A percentile compares a stretch with the other conserved stretches of the same genome.
Conservation (phyloP, 2,888 invertebrate species). For the Plebejus anna region DNA sequence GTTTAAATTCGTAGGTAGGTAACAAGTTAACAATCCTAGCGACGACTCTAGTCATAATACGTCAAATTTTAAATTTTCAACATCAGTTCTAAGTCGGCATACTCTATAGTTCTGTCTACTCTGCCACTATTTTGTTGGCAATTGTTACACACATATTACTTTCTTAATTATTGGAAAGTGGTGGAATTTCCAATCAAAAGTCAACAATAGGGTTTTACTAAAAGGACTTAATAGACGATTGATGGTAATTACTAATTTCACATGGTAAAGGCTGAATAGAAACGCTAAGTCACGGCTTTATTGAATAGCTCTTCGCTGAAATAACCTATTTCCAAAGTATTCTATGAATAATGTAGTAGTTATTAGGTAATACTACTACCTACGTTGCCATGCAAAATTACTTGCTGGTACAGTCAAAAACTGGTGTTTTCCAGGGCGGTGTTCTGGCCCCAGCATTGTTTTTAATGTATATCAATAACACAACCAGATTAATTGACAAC, state of each 20-base stretch:
- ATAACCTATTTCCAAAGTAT: constrained; percentile 5
- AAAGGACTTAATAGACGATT: background rate
- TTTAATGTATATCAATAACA: too few species aligned
- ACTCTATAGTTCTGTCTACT: too few species aligned
- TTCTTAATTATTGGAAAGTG: background rate
- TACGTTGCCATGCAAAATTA: too few species aligned
- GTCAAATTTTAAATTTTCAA: too few species aligned
- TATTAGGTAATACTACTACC: background rate
- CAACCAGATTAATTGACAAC: too few species aligned
- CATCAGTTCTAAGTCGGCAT: too few species aligned
- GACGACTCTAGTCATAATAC: too few species aligned
- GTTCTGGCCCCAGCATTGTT: too few species aligned
- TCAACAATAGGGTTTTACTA: constrained; percentile 28
- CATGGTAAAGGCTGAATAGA: background rate
- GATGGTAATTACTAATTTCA: constrained; percentile 20
- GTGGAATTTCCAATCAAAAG: background rate
- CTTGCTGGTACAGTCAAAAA: too few species aligned
- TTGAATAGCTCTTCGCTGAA: constrained; percentile 20
- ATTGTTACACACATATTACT: background rate
- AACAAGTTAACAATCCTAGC: too few species aligned
- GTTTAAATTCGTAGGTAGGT: too few species aligned
- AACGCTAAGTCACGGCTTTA: constrained; percentile 9
- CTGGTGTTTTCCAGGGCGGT: too few species aligned
- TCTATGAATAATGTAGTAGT: constrained; percentile 38
- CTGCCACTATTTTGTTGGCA: background rate